These are phyloP conservation scores for Drosophila yooni DNA, from an alignment of 2,888 invertebrate genomes.

Conservation along the genomic window DNA sequence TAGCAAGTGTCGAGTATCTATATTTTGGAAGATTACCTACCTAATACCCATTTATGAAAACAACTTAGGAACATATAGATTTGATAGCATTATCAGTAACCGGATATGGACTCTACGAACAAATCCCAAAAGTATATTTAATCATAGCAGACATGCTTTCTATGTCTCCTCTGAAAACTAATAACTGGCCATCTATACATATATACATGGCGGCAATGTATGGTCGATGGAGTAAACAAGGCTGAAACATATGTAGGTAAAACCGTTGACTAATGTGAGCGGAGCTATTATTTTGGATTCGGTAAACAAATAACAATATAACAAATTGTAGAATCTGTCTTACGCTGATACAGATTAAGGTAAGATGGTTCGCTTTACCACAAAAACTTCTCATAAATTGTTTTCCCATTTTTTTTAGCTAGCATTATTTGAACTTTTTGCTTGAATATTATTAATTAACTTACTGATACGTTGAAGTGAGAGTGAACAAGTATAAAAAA, in stretches of 20 bases:
- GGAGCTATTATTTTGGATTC: not conserved
- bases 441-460: not conserved
- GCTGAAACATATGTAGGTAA: not conserved
- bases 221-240: not conserved
- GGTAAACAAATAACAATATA: not conserved
- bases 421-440: not conserved
- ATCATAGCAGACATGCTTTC: not conserved
- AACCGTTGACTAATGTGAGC: not conserved
- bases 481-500: not conserved
- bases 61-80: slow-evolving; percentile 7
- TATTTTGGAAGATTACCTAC: slow-evolving; percentile 3
- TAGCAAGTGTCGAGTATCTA: not conserved
- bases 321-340: not conserved
- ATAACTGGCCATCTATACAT: not conserved
- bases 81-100: slow-evolving; percentile 11
- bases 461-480: not conserved
- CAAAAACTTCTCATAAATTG: not conserved
- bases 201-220: not conserved
- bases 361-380: not conserved
- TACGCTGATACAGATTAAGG: not conserved
- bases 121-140: not conserved
- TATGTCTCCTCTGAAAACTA: not conserved
- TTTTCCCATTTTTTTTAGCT: not conserved
- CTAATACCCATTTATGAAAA: not conserved
- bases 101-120: slow-evolving; percentile 4